A percentile compares a stretch with the other conserved stretches of the same genome.
Evolutionary conservation across 2,797 vertebrate species (phyloP).

Genomic region (Danio albolineatus): DNA sequence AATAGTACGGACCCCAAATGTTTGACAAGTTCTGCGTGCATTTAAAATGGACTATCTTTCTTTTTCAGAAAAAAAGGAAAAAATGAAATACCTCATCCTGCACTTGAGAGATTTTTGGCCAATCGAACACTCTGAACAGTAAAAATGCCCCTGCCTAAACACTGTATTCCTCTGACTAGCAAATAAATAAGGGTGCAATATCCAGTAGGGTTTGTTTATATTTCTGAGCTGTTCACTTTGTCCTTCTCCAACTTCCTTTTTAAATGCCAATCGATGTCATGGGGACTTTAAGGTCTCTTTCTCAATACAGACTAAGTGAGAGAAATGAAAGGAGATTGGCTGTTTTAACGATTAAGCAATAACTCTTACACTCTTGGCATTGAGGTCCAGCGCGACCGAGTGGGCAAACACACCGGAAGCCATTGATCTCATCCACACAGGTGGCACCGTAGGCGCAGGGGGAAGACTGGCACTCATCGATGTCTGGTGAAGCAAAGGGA

Average conservation of each 20-base stretch:
- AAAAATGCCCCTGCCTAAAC: neutral
- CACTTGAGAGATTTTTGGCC: neutral
- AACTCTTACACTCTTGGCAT: conserved; percentile 92
- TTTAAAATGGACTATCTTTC: neutral
- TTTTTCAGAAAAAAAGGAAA: neutral
- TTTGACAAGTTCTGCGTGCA: neutral
- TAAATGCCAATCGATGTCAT: neutral
- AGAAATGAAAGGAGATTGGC: neutral
- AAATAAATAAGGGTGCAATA: too few species aligned
- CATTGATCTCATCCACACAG: conserved; percentile 95
- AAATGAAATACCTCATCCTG: neutral
- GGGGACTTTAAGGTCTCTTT: neutral
- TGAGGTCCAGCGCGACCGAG: conserved; percentile 86
- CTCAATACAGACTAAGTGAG: neutral
- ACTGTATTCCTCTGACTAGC: neutral
- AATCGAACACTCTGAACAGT: neutral
- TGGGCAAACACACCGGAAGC: conserved; percentile 92
- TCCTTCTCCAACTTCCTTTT: neutral
- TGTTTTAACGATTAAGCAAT: neutral
- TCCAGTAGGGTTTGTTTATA: too few species aligned
- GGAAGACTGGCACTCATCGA: conserved; percentile 97
- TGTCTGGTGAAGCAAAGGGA: conserved; percentile 76
- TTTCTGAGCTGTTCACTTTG: neutral
- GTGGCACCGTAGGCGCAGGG: conserved; percentile 95
- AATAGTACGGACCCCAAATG: neutral